Percentiles rank a stretch among this genome's conserved stretches.
These are phyloP conservation scores for Telenomus remus DNA, from an alignment of 1,140 invertebrate species.

Conservation along the genomic window DNA sequence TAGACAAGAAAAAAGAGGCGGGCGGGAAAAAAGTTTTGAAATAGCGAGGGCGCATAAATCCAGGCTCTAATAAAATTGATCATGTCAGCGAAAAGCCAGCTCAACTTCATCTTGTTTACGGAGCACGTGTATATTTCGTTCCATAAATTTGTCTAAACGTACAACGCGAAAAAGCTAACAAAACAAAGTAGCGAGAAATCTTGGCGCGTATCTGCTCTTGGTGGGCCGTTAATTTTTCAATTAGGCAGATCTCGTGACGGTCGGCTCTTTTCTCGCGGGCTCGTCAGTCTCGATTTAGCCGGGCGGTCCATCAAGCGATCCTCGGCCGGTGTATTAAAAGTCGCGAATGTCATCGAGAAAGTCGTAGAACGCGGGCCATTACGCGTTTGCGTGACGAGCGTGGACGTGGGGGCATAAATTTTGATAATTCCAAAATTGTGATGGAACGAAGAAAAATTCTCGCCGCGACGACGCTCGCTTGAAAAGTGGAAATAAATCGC, in stretches of 20 bases:
- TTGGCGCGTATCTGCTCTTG: constrained; percentile 26
- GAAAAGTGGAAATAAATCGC: constrained; percentile 75
- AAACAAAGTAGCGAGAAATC: constrained; percentile 24
- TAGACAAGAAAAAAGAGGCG: no score
- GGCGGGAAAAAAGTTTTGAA: no score
- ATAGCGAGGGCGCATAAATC: no score
- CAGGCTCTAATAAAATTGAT: no score
- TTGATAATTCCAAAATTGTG: constrained; percentile 73
- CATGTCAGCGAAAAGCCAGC: no score
- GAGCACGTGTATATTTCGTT: neutral
- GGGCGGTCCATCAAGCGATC: constrained; percentile 49
- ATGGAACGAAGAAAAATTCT: constrained; percentile 74
- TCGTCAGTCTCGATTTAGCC: constrained; percentile 49
- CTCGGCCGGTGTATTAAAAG: constrained; percentile 47
- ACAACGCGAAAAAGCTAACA: neutral
- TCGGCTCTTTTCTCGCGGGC: constrained; percentile 3
- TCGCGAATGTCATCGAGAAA: constrained; percentile 47
- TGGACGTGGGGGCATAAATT: constrained; percentile 68
- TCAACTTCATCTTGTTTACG: no score
- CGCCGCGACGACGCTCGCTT: constrained; percentile 54
- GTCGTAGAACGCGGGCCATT: constrained; percentile 41
- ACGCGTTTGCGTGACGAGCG: constrained; percentile 46
- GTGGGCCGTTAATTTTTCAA: constrained; percentile 46
- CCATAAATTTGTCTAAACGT: constrained; percentile 1
- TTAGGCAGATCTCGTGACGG: constrained; percentile 16